These are phyloP conservation scores for Microcebus lehilahytsara DNA, from an alignment of 2,113 vertebrate species.

Conservation along the genomic window DNA sequence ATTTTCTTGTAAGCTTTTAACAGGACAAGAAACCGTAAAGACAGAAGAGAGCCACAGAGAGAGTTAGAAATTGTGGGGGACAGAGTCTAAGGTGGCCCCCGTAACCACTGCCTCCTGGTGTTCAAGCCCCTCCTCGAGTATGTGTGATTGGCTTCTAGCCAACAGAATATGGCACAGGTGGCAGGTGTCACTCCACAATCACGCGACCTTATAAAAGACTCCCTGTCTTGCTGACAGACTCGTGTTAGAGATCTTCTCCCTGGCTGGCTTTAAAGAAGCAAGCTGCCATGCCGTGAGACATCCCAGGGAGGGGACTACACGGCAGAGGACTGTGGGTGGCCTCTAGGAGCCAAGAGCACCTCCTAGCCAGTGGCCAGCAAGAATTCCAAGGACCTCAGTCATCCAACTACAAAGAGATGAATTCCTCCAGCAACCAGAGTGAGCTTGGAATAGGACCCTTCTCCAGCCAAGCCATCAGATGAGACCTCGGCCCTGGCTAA, in stretches of 20 bases:
- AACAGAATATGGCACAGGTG: neutral
- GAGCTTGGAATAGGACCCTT: neutral
- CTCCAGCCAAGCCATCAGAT: neutral
- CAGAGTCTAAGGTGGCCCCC: neutral
- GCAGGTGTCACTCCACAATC: too few relatives aligned
- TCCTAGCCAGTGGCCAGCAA: neutral
- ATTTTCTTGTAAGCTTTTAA: neutral
- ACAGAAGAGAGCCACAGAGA: neutral
- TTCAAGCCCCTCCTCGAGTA: neutral
- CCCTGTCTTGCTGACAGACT: neutral
- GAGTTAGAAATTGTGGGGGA: neutral
- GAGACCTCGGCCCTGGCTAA: neutral
- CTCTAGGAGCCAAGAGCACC: neutral
- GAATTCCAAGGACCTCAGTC: neutral
- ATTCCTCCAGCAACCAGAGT: neutral
- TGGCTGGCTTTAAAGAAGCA: neutral
- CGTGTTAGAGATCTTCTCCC: neutral
- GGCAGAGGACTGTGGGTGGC: neutral
- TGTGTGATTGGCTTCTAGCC: neutral
- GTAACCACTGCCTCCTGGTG: fast-evolving
- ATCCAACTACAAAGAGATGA: neutral
- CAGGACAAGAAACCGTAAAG: neutral
- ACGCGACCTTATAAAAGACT: neutral
- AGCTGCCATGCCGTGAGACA: neutral
- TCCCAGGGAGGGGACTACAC: too few relatives aligned